These are phyloP conservation scores for Ceratina calcarata DNA, from an alignment of 1,140 invertebrate species.

Conservation along the genomic window DNA sequence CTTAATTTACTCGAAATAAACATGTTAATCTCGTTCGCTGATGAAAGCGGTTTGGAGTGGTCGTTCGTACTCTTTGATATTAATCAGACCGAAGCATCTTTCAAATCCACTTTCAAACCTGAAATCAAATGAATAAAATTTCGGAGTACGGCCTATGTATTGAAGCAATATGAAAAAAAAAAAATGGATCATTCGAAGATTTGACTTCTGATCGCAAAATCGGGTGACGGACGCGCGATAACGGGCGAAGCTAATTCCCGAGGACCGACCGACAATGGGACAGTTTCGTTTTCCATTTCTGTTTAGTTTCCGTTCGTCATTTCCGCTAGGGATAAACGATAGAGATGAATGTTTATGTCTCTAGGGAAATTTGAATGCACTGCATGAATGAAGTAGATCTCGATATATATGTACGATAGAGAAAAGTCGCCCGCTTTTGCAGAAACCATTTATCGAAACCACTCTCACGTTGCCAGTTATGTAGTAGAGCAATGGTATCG, in stretches of 20 bases:
- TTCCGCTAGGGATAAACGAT: slow-evolving; percentile 10
- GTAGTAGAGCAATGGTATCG: slow-evolving; percentile 61
- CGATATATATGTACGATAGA: slow-evolving; percentile 48
- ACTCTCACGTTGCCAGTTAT: slow-evolving; percentile 57
- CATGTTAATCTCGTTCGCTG: too few relatives aligned
- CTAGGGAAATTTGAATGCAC: slow-evolving; percentile 39
- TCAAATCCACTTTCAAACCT: background rate
- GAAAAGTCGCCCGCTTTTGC: slow-evolving; percentile 43
- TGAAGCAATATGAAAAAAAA: background rate
- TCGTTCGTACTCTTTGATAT: too few relatives aligned
- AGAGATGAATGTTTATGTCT: slow-evolving; percentile 43
- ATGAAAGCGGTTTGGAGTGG: too few relatives aligned
- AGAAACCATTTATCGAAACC: slow-evolving; percentile 39
- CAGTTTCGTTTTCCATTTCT: background rate
- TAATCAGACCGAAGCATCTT: background rate
- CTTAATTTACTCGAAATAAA: background rate
- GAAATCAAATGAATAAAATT: background rate
- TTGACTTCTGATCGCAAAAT: slow-evolving; percentile 19
- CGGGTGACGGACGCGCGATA: slow-evolving; percentile 21
- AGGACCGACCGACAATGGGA: background rate
- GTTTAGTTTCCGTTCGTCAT: slow-evolving; percentile 1
- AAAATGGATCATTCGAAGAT: too few relatives aligned
- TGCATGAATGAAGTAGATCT: slow-evolving; percentile 46
- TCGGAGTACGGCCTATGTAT: background rate
- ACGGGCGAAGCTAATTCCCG: background rate